These are phyloP conservation scores for Agonopterix alstromeriana DNA, from an alignment of 2,888 invertebrate genomes.

Conservation along the genomic window DNA sequence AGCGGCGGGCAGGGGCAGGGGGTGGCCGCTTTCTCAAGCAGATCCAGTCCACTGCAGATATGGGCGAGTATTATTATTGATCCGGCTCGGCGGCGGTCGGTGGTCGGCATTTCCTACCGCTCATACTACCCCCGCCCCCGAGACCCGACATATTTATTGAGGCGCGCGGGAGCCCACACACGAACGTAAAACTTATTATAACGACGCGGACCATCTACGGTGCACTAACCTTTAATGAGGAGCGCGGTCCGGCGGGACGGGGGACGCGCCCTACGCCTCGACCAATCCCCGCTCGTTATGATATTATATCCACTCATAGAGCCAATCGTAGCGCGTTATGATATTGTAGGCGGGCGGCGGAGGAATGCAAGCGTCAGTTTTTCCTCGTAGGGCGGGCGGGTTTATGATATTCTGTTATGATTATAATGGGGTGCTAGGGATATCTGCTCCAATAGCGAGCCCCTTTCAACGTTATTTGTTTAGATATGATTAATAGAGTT, in stretches of 20 bases:
- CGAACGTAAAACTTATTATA: slow-evolving; percentile 62
- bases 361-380: slow-evolving; percentile 44
- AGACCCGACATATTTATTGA: slow-evolving; percentile 65
- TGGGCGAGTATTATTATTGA: slow-evolving; percentile 77
- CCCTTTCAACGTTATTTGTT: slow-evolving; percentile 1
- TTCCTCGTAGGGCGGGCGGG: slow-evolving; percentile 69
- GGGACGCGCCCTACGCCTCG: slow-evolving; percentile 50
- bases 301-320: slow-evolving; percentile 79
- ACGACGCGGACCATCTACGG: slow-evolving; percentile 45
- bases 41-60: slow-evolving; percentile 75
- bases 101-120: slow-evolving; percentile 69
- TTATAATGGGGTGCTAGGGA: slow-evolving; percentile 53
- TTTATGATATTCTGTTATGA: slow-evolving; percentile 71
- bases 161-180: slow-evolving; percentile 47
- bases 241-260: slow-evolving; percentile 27
- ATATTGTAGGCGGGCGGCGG: slow-evolving; percentile 71
- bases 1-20: slow-evolving; percentile 33
- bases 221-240: slow-evolving; percentile 66
- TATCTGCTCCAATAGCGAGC: slow-evolving; percentile 17
- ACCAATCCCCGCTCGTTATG: slow-evolving; percentile 78
- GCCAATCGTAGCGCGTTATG: slow-evolving; percentile 75
- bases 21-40: slow-evolving; percentile 64
- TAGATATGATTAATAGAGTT: neutral
- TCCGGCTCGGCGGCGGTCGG: slow-evolving; percentile 50
- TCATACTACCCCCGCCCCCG: slow-evolving; percentile 55